Evolutionary conservation across 2,797 vertebrate species (phyloP).

Genomic region (Crenuchus spilurus): DNA sequence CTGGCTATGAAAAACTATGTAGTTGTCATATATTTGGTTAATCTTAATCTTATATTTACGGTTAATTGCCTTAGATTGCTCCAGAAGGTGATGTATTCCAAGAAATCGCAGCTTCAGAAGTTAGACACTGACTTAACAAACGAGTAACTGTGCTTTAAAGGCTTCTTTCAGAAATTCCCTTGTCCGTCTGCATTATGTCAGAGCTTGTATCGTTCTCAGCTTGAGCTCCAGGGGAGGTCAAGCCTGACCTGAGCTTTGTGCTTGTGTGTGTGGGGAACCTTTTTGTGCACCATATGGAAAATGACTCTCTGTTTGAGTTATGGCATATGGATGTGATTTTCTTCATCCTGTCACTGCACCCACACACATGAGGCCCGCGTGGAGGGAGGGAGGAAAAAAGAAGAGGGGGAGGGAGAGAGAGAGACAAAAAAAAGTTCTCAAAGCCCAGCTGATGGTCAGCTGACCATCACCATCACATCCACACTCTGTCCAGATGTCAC

Average conservation of each 20-base stretch:
- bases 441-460: conserved; percentile 27
- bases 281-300: conserved; percentile 47
- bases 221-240: conserved; percentile 12
- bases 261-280: conserved; percentile 2
- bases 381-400: conserved; percentile 43
- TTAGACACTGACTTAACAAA: conserved; percentile 6
- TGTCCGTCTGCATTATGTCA: conserved; percentile 17
- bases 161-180: conserved; percentile 20
- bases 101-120: conserved; percentile 17
- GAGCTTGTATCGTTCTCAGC: background rate
- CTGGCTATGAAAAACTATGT: too few species aligned
- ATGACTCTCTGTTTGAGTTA: conserved; percentile 60
- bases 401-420: conserved; percentile 45
- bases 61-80: background rate
- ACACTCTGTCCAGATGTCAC: conserved; percentile 15
- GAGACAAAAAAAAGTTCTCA: conserved; percentile 1
- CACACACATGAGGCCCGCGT: conserved; percentile 48
- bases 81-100: conserved; percentile 7
- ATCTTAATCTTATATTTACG: too few species aligned
- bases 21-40: background rate
- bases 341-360: conserved; percentile 67
- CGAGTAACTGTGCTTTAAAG: conserved; percentile 26
- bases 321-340: conserved; percentile 78
- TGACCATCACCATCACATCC: too few species aligned
- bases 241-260: background rate